Evolutionary conservation across 2,888 invertebrate genomes (phyloP), one percentile per base, ranked within the genome.

Genomic region (Drosophila robusta): DNA sequence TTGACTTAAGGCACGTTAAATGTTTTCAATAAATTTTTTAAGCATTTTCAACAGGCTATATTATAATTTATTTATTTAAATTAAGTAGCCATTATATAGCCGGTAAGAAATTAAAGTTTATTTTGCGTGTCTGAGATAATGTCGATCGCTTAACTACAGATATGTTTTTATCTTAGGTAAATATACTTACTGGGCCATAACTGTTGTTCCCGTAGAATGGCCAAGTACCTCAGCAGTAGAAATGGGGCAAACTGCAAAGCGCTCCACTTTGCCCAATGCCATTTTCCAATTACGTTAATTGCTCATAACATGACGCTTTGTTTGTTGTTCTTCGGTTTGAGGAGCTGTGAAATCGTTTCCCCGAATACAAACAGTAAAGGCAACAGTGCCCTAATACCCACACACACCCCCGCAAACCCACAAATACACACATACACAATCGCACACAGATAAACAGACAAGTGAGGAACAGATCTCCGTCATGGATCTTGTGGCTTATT

Each of bases 271-370:
- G 47, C 52, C 55, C 69, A 73, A 67, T 72, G 78, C 73, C 69
- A 65, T 77, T 85, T 83, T 87, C 70, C 83, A 83, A 83, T 87
- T 85, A 83, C 86, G 88, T 75, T 79, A 85, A 87, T 83, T 82
- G 83, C 72, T 85, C 82, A 79, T 76, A 83, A 85, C 77, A 85
- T 74, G 82, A 81, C 87, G 69, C 72, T 81, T 78, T 80, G 74
- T 62, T 79, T 67, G 67, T 70, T 82, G 60, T 65, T 72, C 64
- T 80, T 84, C 11, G 45, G 42, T 49, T 50, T 42, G 68, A 58
- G 70, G 57, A 70, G 68, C 65, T 81, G 42, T 80, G 64, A 65
- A 83, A 85, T 73, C 55, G 80, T 61, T 87, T 87, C 83, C 51
- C 67, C 83, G 83, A 83, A 79, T 39, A 42, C 63, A 71, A 69